phyloP scores from a whole-genome alignment of 2,113 vertebrate species.

The Dicrurus megarhynchus region DNA sequence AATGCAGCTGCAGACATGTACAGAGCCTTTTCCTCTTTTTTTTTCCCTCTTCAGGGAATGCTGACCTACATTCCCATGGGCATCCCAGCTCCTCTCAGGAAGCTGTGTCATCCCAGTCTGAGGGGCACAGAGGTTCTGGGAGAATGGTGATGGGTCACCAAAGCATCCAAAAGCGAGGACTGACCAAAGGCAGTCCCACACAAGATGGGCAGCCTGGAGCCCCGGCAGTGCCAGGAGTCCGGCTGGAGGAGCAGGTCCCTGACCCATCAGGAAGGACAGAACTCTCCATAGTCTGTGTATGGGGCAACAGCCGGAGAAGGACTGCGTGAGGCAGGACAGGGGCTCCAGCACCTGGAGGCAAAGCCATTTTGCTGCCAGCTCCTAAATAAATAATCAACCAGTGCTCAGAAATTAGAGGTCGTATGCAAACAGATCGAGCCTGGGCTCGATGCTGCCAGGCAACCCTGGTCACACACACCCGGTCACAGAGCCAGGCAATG shows the following conservation, averaged over 20 bases:
- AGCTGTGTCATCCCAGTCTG: rapidly evolving
- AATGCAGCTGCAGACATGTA: neutral
- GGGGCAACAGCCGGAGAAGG: neutral
- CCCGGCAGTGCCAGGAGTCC: rapidly evolving
- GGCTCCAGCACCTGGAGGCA: neutral
- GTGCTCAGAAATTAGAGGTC: conserved; percentile 28
- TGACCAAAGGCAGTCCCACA: rapidly evolving
- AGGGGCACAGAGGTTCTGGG: rapidly evolving
- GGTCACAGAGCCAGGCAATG: neutral
- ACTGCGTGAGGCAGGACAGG: neutral
- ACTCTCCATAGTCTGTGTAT: rapidly evolving
- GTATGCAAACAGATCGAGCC: neutral
- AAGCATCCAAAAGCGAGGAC: rapidly evolving
- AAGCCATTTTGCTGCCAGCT: conserved; percentile 1
- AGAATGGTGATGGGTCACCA: neutral
- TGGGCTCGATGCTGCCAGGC: neutral
- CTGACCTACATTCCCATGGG: neutral
- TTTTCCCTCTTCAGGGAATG: neutral
- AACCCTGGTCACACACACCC: conserved; percentile 7
- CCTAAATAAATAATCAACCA: conserved; percentile 64
- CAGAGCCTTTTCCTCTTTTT: neutral
- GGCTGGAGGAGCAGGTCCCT: rapidly evolving
- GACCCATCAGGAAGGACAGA: rapidly evolving
- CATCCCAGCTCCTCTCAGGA: neutral
- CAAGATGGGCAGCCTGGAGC: rapidly evolving